Base-by-base conservation (phyloP, 2,888 invertebrate species). In the Volucella inflata region DNA sequence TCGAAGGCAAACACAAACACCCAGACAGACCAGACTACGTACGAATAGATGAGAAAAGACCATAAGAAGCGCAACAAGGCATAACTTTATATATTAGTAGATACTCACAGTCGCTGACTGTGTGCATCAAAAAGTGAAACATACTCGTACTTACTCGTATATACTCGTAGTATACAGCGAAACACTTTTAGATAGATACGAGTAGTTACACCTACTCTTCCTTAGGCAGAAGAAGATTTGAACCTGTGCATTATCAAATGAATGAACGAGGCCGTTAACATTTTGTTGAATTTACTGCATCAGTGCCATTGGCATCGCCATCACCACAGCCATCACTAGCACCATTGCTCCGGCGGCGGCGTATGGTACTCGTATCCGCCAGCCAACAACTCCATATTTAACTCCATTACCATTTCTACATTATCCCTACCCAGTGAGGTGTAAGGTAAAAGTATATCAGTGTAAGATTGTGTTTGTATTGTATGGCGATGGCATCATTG, bases 271-370 rank as follows among this genome's bases (percentile, higher is more conserved):
- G 80, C 80, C 72, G 76, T 80, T 85, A 76, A 76, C 72, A 72
- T 85, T 74, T 72, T 64, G 74, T 68, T 85, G 76, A 85, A 81
- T 85, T 85, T 85, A 85, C 81, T 85, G 85, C 81, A 81, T 77
- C 85, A 62, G 42, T 81, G 85, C 85, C 76, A 85, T 77, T 85
- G 85, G 85, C 85, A 77, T 68, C 76, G 64, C 85, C 81, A 72
- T 85, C 76, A 72, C 71, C 59, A 67, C 50, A 59, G 36, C 77
- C 68, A 70, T 60, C 60, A 62, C 36, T 67, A 65, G 46, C 72
- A 51, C 59, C 65, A 30, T 30, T 30, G 30, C 30, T 30, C 30
- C 30, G 30, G 30, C 30, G 30, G 6, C 30, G 30, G 30, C 30
- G 30, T 30, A 30, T 30, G 30, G 30, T 30, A 30, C 6, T 6